Conservation (phyloP, 2,797 vertebrate genomes). For the Platyrinchus mystaceus region DNA sequence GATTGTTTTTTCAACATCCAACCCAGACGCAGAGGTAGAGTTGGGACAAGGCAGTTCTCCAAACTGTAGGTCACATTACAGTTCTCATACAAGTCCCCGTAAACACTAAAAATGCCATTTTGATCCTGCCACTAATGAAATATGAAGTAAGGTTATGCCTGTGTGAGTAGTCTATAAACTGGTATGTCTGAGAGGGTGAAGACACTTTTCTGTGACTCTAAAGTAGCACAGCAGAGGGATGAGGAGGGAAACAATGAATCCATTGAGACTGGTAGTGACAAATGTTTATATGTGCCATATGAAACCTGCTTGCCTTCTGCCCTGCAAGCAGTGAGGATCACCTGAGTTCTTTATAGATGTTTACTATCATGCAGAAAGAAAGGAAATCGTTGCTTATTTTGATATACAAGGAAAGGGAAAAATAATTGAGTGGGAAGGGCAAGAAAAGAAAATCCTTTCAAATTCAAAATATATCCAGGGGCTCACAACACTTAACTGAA, state of each 20-base stretch:
- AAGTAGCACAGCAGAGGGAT: neutral
- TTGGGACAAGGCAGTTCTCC: conserved; percentile 45
- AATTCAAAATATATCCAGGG: neutral
- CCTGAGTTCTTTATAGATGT: conserved; percentile 56
- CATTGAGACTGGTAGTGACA: neutral
- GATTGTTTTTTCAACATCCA: conserved; percentile 4
- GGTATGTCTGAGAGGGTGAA: neutral
- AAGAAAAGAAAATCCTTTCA: neutral
- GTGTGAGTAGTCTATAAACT: neutral
- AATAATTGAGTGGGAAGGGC: neutral
- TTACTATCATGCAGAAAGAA: neutral
- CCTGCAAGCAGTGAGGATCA: conserved; percentile 31
- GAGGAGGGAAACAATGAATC: neutral
- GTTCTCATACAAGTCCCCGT: neutral
- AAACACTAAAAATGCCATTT: conserved; percentile 38
- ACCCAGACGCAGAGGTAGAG: conserved; percentile 57
- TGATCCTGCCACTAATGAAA: neutral
- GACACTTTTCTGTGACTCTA: neutral
- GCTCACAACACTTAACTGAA: neutral
- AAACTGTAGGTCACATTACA: conserved; percentile 8
- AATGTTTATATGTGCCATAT: neutral
- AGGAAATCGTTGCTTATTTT: conserved; percentile 2
- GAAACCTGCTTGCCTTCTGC: conserved; percentile 30
- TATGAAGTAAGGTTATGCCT: neutral
- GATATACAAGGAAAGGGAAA: neutral